Percentiles rank a stretch among this genome's conserved stretches.
phyloP scores from a whole-genome alignment of 64 coral and sea anemone genomes.

The Trachythela sp. region DNA sequence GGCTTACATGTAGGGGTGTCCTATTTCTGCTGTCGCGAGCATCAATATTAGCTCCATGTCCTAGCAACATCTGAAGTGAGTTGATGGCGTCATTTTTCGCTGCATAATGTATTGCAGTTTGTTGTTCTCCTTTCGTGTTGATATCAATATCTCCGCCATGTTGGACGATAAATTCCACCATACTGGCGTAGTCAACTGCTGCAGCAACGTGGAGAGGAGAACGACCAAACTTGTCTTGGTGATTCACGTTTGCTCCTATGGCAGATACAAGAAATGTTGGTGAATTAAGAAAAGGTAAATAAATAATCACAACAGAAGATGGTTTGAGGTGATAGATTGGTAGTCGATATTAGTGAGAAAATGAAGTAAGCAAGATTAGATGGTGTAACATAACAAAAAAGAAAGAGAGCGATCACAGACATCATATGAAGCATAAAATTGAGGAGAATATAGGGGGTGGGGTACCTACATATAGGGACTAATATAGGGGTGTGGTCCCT shows the following conservation, averaged over 20 bases:
- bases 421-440: no score
- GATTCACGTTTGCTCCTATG: not conserved
- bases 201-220: not conserved
- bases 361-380: no score
- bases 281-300: no score
- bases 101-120: not conserved
- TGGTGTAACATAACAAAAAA: no score
- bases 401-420: not conserved
- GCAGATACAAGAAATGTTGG: no score
- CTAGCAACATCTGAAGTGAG: not conserved
- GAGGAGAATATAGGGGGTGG: no score
- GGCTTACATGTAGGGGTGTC: not conserved
- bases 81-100: not conserved
- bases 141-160: not conserved
- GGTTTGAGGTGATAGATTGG: no score
- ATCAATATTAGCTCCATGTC: not conserved
- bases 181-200: slow-evolving; percentile 2
- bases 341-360: no score
- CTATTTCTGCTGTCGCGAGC: not conserved
- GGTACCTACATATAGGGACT: no score
- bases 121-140: not conserved
- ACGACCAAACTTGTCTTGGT: not conserved
- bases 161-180: slow-evolving; percentile 4
- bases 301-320: no score
- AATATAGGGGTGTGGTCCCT: no score